Conservation (phyloP, 1,140 invertebrate species). For the Ostrea edulis region DNA sequence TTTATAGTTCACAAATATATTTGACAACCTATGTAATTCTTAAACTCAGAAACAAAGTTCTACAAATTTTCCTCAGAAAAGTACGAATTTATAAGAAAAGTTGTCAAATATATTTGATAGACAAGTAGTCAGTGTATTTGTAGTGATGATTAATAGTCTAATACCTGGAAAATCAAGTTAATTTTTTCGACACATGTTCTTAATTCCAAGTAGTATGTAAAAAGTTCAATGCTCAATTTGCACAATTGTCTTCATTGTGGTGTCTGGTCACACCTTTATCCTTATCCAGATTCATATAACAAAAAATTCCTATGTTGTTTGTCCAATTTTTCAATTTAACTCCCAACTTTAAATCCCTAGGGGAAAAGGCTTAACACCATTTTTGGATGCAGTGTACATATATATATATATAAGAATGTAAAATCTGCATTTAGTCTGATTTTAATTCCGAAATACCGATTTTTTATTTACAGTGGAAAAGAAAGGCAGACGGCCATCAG, state of each 20-base stretch:
- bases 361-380: background rate
- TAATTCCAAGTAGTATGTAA: background rate
- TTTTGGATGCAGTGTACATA: background rate
- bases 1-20: constrained; percentile 8
- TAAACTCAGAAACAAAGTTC: background rate
- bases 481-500: constrained; percentile 70
- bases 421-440: background rate
- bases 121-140: background rate
- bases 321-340: background rate
- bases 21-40: constrained; percentile 17
- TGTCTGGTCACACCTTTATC: background rate
- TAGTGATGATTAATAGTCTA: background rate
- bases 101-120: background rate
- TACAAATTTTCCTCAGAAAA: too few relatives aligned
- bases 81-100: background rate
- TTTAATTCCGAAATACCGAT: background rate
- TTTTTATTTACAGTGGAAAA: constrained; percentile 70
- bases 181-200: background rate
- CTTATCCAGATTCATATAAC: background rate
- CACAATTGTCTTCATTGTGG: background rate
- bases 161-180: background rate
- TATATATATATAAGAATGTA: background rate
- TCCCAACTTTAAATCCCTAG: background rate
- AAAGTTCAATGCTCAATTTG: background rate
- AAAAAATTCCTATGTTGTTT: constrained; percentile 4